These are phyloP conservation scores for Corythornis cristatus DNA, from an alignment of 2,113 vertebrate genomes.

Conservation along the genomic window DNA sequence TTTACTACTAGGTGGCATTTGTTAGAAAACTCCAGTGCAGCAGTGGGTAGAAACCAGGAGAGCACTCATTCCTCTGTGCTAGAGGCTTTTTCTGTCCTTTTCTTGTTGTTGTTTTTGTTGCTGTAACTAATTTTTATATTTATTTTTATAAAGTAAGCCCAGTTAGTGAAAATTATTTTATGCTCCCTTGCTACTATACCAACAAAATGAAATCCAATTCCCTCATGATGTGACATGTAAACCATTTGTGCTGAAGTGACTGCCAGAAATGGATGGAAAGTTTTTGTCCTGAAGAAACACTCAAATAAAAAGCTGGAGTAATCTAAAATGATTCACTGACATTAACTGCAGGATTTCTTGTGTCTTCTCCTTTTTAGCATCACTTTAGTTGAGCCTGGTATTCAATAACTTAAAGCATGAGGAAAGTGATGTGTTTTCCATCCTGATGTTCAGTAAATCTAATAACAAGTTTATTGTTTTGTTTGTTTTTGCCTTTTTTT, in stretches of 20 bases:
- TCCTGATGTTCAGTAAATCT: background rate
- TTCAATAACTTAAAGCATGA: background rate
- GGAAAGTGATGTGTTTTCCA: background rate
- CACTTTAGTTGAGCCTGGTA: background rate
- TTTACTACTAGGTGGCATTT: background rate
- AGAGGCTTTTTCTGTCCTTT: background rate
- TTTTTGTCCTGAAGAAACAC: conserved; percentile 43
- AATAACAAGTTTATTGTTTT: background rate
- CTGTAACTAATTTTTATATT: conserved; percentile 30
- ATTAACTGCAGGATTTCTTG: background rate
- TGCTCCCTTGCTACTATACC: conserved; percentile 58
- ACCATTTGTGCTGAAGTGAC: conserved; percentile 52
- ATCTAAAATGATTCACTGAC: conserved; percentile 40
- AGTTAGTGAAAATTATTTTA: conserved; percentile 50
- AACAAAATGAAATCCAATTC: conserved; percentile 62
- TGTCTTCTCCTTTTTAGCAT: background rate
- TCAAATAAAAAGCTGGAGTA: conserved; percentile 35
- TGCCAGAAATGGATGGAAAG: conserved; percentile 55
- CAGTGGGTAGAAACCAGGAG: background rate
- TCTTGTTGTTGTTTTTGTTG: conserved; percentile 1
- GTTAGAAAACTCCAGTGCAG: background rate
- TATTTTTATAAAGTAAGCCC: conserved; percentile 34
- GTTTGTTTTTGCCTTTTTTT: no score
- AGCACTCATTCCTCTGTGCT: background rate
- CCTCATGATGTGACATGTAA: conserved; percentile 68